Base-by-base conservation (phyloP, 2,888 invertebrate genomes). In the Eilema caniola region DNA sequence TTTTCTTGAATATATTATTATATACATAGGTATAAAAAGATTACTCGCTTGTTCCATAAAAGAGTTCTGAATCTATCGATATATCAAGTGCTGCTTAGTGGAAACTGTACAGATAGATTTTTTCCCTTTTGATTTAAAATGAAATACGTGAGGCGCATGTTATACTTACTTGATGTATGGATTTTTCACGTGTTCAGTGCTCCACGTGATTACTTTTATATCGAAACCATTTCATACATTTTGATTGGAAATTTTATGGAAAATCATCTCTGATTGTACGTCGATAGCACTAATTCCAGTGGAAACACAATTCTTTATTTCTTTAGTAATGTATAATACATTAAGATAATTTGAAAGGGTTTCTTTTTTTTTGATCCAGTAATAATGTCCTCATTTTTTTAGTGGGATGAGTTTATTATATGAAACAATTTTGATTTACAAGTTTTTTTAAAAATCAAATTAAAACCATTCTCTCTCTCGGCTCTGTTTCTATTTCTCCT, bases 181-280 rank as follows among this genome's bases (percentile, higher is more conserved):
- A 53, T 53, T 53, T 8, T 53, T 53, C 53, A 53, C n/a, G 20
- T 53, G 53, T n/a, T 20, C 53, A 53, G 10, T 53, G 53, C 53
- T n/a, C 53, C 53, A 53, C 53, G 53, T n/a, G n/a, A 53, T 53
- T 53, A 53, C 53, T 53, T 53, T 53, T 20, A n/a, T n/a, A n/a
- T 10, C 20, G 53, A 53, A 53, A 53, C 47, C 10, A 53, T n/a
- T 53, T 53, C n/a, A 8, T n/a, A 53, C n/a, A 53, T 53, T 53
- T 47, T 47, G 47, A 7, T 47, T 47, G 0, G 47, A 5, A 47
- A 47, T 16, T 47, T 47, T 20, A 47, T 20, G 20, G 47, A 20
- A 47, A 47, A 47, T 20, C 47, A 47, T 20, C 47, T 47, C 47
- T 20, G 20, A 47, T 47, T 47, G 47, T 3, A 20, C 20, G 20